These are phyloP conservation scores for Scaptomyza cyrtandrae DNA, from an alignment of 2,888 invertebrate genomes.

Conservation along the genomic window DNA sequence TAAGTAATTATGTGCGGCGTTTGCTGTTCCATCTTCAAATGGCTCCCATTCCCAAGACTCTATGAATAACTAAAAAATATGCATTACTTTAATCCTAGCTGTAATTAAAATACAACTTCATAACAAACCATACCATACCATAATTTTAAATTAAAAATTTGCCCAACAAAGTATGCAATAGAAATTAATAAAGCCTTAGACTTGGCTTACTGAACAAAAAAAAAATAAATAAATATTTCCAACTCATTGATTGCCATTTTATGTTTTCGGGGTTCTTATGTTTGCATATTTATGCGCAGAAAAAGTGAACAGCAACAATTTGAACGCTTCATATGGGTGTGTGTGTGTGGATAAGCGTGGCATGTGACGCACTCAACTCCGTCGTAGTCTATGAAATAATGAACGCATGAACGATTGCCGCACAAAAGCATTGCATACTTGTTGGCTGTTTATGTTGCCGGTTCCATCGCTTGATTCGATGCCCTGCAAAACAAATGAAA, in stretches of 20 bases:
- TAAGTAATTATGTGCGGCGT: conserved; percentile 46
- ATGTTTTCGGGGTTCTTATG: conserved; percentile 39
- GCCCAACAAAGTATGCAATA: conserved; percentile 22
- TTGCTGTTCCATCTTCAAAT: conserved; percentile 42
- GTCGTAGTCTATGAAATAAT: conserved; percentile 80
- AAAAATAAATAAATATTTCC: conserved; percentile 82
- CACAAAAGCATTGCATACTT: conserved; percentile 71
- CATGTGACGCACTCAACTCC: conserved; percentile 56
- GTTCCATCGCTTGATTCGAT: conserved; percentile 32
- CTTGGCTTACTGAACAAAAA: conserved; percentile 57
- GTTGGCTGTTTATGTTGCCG: conserved; percentile 41
- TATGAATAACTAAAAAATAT: background rate
- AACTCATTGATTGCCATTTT: conserved; percentile 84
- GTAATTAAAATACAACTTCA: background rate
- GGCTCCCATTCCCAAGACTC: background rate
- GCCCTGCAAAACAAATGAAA: conserved; percentile 9
- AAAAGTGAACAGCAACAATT: conserved; percentile 52
- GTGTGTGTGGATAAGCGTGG: conserved; percentile 40
- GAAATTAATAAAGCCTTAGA: conserved; percentile 57
- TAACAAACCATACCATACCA: conserved; percentile 37
- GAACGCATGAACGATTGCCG: conserved; percentile 81
- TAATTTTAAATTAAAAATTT: conserved; percentile 71
- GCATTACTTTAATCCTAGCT: background rate
- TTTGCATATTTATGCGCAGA: conserved; percentile 55
- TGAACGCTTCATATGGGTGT: conserved; percentile 32